These are phyloP conservation scores for Macrosteles quadrilineatus DNA, from an alignment of 1,140 invertebrate species.

Conservation along the genomic window DNA sequence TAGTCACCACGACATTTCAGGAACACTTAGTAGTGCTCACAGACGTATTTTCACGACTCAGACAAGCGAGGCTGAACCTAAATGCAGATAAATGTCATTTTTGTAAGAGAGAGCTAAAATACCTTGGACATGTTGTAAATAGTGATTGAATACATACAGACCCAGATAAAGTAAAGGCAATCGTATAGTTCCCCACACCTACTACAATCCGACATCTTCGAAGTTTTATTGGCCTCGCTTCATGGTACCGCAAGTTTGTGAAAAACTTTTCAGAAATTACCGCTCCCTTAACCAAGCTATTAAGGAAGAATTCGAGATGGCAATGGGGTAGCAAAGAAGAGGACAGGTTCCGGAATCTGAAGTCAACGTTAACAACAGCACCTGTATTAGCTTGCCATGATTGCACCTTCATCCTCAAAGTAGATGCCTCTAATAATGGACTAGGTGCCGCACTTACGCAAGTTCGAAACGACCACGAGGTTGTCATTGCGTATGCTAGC, in stretches of 20 bases:
- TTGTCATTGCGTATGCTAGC: conserved; percentile 47
- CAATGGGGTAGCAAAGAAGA: too few relatives aligned
- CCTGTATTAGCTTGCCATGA: conserved; percentile 42
- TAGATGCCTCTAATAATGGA: conserved; percentile 45
- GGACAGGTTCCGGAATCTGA: conserved; percentile 41
- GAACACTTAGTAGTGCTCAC: too few relatives aligned
- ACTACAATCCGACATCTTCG: conserved; percentile 33
- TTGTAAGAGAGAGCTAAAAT: conserved; percentile 43
- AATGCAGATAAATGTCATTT: conserved; percentile 48
- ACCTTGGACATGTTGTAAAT: conserved; percentile 47
- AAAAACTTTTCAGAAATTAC: conserved; percentile 45
- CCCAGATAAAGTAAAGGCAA: conserved; percentile 44
- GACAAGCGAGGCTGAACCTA: conserved; percentile 41
- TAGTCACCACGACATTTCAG: too few relatives aligned
- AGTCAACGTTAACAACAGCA: too few relatives aligned
- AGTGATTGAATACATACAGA: conserved; percentile 46
- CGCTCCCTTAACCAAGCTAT: conserved; percentile 44
- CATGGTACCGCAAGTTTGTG: conserved; percentile 49
- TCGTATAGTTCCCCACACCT: conserved; percentile 44
- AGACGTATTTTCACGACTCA: conserved; percentile 16
- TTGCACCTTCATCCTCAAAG: conserved; percentile 42
- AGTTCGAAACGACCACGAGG: conserved; percentile 30
- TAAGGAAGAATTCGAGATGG: conserved; percentile 42
- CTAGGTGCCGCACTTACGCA: conserved; percentile 46
- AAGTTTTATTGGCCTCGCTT: conserved; percentile 43